Evolutionary conservation across 2,888 invertebrate species (phyloP).

Genomic region (Cryptocephalus moraei): DNA sequence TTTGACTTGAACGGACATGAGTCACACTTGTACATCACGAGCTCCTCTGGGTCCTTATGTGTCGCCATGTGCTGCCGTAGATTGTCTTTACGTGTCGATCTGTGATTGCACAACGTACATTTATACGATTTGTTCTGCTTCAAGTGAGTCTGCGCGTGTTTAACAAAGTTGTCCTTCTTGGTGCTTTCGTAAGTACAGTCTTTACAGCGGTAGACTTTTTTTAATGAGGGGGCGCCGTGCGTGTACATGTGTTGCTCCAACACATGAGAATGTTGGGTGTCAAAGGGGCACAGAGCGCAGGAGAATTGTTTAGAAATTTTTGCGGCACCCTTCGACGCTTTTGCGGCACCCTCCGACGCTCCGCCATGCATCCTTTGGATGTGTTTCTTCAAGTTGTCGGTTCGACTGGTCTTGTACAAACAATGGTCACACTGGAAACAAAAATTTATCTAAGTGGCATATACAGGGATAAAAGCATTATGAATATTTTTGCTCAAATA

Average conservation of each 20-base stretch:
- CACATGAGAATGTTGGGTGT: background rate
- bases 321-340: background rate
- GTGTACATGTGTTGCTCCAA: background rate
- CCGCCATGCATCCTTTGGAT: background rate
- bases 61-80: background rate
- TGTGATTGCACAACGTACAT: conserved; percentile 1
- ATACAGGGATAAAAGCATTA: no score
- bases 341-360: background rate
- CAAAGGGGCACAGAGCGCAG: background rate
- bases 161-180: background rate
- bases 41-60: background rate
- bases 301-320: background rate
- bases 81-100: background rate
- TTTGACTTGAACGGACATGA: background rate
- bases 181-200: conserved; percentile 1
- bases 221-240: background rate
- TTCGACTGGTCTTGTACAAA: background rate
- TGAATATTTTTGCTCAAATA: no score
- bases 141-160: background rate
- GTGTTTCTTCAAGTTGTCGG: background rate
- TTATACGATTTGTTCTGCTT: background rate
- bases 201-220: background rate
- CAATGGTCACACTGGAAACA: background rate
- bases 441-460: no score
- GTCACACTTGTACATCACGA: background rate